Conservation (phyloP, 1,140 invertebrate genomes). For the Onthophagus taurus region DNA sequence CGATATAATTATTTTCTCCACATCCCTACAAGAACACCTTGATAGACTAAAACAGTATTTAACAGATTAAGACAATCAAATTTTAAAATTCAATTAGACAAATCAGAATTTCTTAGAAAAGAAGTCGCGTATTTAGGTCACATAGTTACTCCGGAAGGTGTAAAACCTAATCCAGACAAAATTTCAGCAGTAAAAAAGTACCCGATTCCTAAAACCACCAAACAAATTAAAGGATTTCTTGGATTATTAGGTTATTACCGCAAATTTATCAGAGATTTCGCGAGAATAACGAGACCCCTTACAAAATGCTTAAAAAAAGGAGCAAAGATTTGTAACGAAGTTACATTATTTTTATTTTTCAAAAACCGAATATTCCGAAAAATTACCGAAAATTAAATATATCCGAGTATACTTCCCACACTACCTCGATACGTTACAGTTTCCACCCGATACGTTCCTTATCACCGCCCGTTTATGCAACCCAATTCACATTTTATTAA, state of each 20-base stretch:
- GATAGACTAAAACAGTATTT: constrained; percentile 23
- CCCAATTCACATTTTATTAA: no score
- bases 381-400: no score
- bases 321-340: not conserved
- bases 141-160: constrained; percentile 14
- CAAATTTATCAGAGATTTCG: constrained; percentile 23
- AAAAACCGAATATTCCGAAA: no score
- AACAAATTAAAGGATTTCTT: constrained; percentile 18
- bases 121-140: constrained; percentile 18
- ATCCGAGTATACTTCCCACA: no score
- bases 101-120: constrained; percentile 15
- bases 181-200: constrained; percentile 17
- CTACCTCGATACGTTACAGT: no score
- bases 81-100: constrained; percentile 22
- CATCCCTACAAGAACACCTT: constrained; percentile 33
- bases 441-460: no score
- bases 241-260: constrained; percentile 17
- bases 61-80: constrained; percentile 15
- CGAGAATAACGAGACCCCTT: constrained; percentile 32
- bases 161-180: constrained; percentile 19
- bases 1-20: constrained; percentile 37
- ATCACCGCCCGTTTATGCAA: no score
- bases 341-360: no score
- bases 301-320: constrained; percentile 32
- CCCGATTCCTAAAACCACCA: constrained; percentile 17